Percentiles rank a stretch among this genome's conserved stretches.
Evolutionary conservation across 1,140 invertebrate genomes (phyloP).

Genomic region (Leptopilina clavipes): DNA sequence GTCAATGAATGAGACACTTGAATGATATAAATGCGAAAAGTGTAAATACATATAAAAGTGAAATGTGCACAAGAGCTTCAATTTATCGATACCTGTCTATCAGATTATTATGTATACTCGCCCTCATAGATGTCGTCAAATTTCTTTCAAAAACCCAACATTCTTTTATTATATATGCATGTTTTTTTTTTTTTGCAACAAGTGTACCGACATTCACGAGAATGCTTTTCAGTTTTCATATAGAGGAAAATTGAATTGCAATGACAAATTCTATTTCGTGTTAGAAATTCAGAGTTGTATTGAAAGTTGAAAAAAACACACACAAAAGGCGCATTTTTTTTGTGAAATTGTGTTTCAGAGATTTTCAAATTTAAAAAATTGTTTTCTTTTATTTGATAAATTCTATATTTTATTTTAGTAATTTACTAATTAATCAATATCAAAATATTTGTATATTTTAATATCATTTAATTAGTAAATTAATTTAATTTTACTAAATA

Average conservation of each 20-base stretch:
- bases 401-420: too few species aligned
- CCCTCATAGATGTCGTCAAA: not conserved
- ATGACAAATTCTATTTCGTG: not conserved
- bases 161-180: not conserved
- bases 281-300: not conserved
- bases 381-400: too few species aligned
- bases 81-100: constrained; percentile 19
- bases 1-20: not conserved
- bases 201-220: not conserved
- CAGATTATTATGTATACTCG: not conserved
- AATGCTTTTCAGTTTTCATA: not conserved
- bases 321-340: too few species aligned
- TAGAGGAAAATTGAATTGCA: not conserved
- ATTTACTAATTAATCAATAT: too few species aligned
- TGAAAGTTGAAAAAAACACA: not conserved
- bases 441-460: too few species aligned
- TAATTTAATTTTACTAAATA: too few species aligned
- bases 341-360: too few species aligned
- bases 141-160: not conserved
- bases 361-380: too few species aligned
- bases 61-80: not conserved
- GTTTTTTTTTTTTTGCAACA: constrained; percentile 1
- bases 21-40: not conserved
- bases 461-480: too few species aligned
- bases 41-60: not conserved